Conservation (phyloP, 2,888 invertebrate genomes). For the Calameuta idolon region DNA sequence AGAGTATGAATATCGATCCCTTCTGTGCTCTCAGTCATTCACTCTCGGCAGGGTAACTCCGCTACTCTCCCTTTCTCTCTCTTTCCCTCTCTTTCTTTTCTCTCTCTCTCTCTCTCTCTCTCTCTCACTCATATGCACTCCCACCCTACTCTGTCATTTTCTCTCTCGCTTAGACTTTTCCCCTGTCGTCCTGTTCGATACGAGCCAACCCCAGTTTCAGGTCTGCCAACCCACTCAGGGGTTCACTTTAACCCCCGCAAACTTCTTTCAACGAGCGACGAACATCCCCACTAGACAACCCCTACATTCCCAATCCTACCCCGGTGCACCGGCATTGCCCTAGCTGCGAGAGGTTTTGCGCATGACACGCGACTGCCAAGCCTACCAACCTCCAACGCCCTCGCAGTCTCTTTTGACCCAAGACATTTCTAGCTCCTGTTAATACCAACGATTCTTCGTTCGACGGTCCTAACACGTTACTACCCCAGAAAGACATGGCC, state of each 20-base stretch:
- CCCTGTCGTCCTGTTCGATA: slow-evolving; percentile 6
- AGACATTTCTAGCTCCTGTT: not conserved
- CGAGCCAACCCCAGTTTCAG: slow-evolving; percentile 2
- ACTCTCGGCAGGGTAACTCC: slow-evolving; percentile 34
- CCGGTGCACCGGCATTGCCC: not conserved
- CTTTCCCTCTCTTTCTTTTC: too few relatives aligned
- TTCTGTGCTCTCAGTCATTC: slow-evolving; percentile 56
- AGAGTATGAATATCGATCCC: slow-evolving; percentile 64
- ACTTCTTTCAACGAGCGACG: not conserved
- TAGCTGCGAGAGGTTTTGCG: not conserved
- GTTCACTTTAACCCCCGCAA: slow-evolving; percentile 3
- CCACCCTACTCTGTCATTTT: not conserved
- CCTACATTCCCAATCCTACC: not conserved
- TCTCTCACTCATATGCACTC: not conserved
- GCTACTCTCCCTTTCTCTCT: not conserved
- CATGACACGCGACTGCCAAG: not conserved
- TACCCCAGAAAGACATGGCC: not conserved
- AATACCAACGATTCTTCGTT: not conserved
- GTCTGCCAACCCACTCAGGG: slow-evolving; percentile 6
- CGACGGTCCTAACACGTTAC: not conserved
- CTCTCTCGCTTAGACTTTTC: slow-evolving; percentile 16
- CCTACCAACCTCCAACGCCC: not conserved
- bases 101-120: not conserved
- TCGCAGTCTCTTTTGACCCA: not conserved
- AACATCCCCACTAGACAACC: not conserved